A percentile compares a stretch with the other conserved stretches of the same genome.
These are phyloP conservation scores for Epinotia bilunana DNA, from an alignment of 2,888 invertebrate species.

Conservation along the genomic window DNA sequence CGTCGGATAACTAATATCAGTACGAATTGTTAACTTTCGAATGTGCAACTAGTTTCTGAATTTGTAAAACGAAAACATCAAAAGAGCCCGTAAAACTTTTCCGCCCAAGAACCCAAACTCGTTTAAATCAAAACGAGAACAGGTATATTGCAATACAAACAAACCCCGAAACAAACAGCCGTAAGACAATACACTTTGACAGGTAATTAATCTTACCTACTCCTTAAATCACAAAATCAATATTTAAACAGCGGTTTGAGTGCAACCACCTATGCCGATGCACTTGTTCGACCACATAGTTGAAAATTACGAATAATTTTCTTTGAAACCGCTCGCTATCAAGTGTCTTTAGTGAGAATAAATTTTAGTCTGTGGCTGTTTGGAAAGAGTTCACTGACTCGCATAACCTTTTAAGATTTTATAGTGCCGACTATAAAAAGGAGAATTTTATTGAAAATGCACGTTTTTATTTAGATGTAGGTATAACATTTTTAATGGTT, in stretches of 20 bases:
- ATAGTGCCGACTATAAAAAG: conserved; percentile 60
- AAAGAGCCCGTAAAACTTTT: not conserved
- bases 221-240: conserved; percentile 64
- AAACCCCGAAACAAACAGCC: conserved; percentile 33
- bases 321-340: not conserved
- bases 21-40: not conserved
- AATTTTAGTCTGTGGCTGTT: conserved; percentile 43
- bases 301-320: conserved; percentile 23
- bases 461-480: conserved; percentile 35
- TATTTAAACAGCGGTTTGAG: conserved; percentile 53
- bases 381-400: conserved; percentile 46
- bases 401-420: conserved; percentile 54
- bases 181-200: conserved; percentile 62
- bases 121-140: conserved; percentile 13
- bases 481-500: conserved; percentile 16
- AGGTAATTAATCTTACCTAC: conserved; percentile 61
- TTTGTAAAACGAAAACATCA: not conserved
- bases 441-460: conserved; percentile 40
- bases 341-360: too few relatives aligned
- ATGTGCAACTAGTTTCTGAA: too few relatives aligned
- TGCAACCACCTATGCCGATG: conserved; percentile 48
- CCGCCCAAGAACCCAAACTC: conserved; percentile 16
- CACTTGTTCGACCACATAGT: conserved; percentile 45
- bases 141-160: conserved; percentile 16
- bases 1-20: too few relatives aligned